These are phyloP conservation scores for Sarcophaga bullata DNA, from an alignment of 1,140 invertebrate genomes.

Conservation along the genomic window DNA sequence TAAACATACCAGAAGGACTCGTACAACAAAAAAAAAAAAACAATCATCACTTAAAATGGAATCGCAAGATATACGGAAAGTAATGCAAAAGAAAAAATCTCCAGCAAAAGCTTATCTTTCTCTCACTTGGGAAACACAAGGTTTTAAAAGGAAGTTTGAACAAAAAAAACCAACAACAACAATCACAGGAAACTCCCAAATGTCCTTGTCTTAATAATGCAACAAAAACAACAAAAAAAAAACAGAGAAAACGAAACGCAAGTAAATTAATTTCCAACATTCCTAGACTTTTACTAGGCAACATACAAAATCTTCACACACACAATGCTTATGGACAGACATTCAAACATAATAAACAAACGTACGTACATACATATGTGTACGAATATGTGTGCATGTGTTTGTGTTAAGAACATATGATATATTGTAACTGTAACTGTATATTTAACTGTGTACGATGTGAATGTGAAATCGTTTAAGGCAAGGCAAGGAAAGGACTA, in stretches of 20 bases:
- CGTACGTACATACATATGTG: neutral
- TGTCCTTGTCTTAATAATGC: conserved; percentile 27
- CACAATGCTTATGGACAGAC: no score
- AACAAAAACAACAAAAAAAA: neutral
- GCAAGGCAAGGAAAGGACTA: neutral
- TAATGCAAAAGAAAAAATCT: neutral
- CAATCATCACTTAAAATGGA: neutral
- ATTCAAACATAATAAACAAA: neutral
- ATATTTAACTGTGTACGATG: neutral
- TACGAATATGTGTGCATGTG: no score
- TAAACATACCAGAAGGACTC: neutral
- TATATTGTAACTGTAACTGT: neutral
- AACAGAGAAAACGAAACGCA: neutral
- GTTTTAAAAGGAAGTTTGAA: conserved; percentile 27
- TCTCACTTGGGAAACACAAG: neutral
- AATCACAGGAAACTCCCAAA: conserved; percentile 43
- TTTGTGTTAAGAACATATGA: neutral
- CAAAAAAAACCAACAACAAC: neutral
- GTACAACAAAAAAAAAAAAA: neutral
- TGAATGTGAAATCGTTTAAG: neutral
- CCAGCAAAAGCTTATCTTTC: neutral
- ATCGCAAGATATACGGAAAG: neutral
- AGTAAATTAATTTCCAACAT: conserved; percentile 45
- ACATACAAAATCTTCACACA: no score
- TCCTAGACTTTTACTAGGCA: neutral